A percentile compares a stretch with the other conserved stretches of the same genome.
phyloP scores from a whole-genome alignment of 2,888 invertebrate species.

The Hypena proboscidalis region DNA sequence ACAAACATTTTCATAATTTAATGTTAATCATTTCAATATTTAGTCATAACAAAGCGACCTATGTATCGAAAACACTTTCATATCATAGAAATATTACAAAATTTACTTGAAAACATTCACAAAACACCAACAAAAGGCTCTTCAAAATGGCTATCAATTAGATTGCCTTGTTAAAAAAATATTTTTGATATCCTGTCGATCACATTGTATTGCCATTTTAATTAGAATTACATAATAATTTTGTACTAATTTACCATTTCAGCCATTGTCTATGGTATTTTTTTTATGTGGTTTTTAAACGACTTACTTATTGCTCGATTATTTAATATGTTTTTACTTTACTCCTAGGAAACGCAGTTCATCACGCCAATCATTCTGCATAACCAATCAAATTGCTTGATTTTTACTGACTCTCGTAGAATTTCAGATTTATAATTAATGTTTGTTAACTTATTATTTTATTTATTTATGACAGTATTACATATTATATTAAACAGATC shows the following conservation, averaged over 20 bases:
- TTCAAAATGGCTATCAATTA: conserved; percentile 85
- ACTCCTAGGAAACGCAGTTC: no score
- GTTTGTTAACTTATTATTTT: no score
- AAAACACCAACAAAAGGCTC: conserved; percentile 86
- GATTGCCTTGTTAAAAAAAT: conserved; percentile 80
- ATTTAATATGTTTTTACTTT: no score
- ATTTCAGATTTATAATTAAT: no score
- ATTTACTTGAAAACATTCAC: conserved; percentile 83
- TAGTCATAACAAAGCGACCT: conserved; percentile 41
- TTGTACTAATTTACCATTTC: conserved; percentile 38
- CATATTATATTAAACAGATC: no score
- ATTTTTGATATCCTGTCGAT: conserved; percentile 78
- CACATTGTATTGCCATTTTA: conserved; percentile 78
- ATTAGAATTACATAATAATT: conserved; percentile 56
- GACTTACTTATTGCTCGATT: no score
- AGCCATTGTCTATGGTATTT: conserved; percentile 57
- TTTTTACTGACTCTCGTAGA: no score
- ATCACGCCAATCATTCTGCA: no score
- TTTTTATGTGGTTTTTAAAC: not conserved
- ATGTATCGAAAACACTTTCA: conserved; percentile 46
- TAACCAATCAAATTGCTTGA: no score
- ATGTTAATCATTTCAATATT: conserved; percentile 47
- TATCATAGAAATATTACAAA: conserved; percentile 66
- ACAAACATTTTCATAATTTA: conserved; percentile 64
- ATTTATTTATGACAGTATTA: no score